Conservation (phyloP, 2,113 vertebrate genomes). For the Oriolus oriolus region DNA sequence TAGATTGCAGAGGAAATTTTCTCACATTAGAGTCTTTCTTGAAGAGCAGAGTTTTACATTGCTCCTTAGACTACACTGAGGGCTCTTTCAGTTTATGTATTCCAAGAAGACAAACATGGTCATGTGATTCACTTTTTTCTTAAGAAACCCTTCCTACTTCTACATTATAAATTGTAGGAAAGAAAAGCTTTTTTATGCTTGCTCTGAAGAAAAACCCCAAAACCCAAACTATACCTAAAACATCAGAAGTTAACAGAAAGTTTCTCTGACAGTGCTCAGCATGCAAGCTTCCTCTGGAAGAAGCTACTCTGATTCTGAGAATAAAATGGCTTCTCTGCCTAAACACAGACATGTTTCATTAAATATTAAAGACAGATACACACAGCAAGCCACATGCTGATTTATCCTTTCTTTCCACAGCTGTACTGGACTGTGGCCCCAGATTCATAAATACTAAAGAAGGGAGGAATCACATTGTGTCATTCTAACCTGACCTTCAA, state of each 20-base stretch:
- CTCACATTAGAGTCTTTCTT: not conserved
- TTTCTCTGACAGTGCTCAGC: not conserved
- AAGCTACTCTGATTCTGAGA: not conserved
- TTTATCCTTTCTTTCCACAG: not conserved
- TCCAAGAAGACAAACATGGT: not conserved
- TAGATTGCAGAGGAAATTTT: not conserved
- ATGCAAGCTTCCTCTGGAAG: not conserved
- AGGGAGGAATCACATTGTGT: not conserved
- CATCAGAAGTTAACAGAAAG: not conserved
- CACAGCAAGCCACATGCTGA: not conserved
- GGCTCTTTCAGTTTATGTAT: not conserved
- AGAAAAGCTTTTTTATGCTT: fast-evolving
- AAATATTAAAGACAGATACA: not conserved
- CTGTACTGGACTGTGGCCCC: not conserved
- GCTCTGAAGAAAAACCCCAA: not conserved
- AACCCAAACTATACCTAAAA: not conserved
- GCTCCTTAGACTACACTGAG: not conserved
- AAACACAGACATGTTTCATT: not conserved
- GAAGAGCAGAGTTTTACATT: not conserved
- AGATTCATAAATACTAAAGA: not conserved
- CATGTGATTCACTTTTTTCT: not conserved
- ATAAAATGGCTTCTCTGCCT: not conserved
- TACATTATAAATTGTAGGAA: not conserved
- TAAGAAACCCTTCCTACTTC: not conserved
- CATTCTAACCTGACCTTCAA: not conserved